Conservation (phyloP, 2,888 invertebrate species). For the Catocala nupta region DNA sequence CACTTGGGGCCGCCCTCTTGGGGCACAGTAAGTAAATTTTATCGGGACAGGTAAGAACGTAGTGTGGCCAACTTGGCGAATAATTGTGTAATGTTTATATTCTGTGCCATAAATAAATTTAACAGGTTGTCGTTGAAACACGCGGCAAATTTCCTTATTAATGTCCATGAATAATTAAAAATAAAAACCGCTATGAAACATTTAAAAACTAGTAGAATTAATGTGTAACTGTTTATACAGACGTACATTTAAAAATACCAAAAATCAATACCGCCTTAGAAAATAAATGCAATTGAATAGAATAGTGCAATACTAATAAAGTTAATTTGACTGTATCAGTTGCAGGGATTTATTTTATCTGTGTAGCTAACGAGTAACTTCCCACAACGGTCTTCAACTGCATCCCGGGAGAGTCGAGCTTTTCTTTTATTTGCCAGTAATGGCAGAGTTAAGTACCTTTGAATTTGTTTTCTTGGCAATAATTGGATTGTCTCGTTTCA, state of each 20-base stretch:
- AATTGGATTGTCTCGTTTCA: constrained; percentile 48
- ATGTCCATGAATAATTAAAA: no score
- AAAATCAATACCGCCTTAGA: no score
- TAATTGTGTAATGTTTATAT: constrained; percentile 20
- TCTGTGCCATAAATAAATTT: constrained; percentile 20
- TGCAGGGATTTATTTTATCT: constrained; percentile 44
- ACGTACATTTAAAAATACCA: no score
- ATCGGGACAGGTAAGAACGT: constrained; percentile 24
- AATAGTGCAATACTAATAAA: constrained; percentile 32
- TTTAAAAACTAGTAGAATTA: no score
- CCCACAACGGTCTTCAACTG: constrained; percentile 34
- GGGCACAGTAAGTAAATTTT: constrained; percentile 39
- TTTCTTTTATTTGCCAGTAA: constrained; percentile 49
- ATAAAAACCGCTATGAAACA: no score
- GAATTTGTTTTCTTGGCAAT: constrained; percentile 48
- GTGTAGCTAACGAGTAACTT: constrained; percentile 46
- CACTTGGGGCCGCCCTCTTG: constrained; percentile 33
- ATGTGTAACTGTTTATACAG: no score
- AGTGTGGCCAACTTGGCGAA: constrained; percentile 14
- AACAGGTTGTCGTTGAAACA: background rate
- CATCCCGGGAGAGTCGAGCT: constrained; percentile 31
- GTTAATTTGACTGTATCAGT: constrained; percentile 40
- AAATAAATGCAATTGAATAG: constrained; percentile 5
- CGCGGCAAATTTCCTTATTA: no score
- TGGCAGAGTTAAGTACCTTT: constrained; percentile 45